Percentiles rank a stretch among this genome's conserved stretches.
phyloP scores from a whole-genome alignment of 1,140 invertebrate species.

The Halotydeus destructor region DNA sequence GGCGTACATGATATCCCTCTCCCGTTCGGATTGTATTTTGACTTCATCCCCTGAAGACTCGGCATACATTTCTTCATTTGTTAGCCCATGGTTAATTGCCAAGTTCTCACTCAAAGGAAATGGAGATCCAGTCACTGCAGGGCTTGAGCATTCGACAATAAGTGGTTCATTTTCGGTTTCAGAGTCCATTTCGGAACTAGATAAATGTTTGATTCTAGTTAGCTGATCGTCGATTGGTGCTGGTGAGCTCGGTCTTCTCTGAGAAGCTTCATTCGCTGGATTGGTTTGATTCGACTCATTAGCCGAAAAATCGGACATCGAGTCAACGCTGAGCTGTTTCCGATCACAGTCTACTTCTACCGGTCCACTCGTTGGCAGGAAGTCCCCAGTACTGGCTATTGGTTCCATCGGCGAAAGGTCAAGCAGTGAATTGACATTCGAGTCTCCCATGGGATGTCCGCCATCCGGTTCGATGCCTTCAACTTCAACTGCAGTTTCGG shows the following conservation, averaged over 20 bases:
- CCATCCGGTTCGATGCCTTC: too few species aligned
- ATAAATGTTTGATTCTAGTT: background rate
- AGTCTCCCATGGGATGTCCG: too few species aligned
- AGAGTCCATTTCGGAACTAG: background rate
- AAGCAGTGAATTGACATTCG: too few species aligned
- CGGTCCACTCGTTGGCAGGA: conserved; percentile 28
- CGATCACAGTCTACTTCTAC: conserved; percentile 32
- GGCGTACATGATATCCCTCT: too few species aligned
- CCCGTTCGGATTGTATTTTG: background rate
- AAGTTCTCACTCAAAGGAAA: background rate
- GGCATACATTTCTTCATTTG: background rate
- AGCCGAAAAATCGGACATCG: conserved; percentile 7
- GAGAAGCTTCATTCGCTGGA: background rate
- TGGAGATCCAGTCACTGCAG: background rate
- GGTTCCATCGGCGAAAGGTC: background rate
- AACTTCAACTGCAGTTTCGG: conserved; percentile 15
- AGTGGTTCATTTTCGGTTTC: background rate
- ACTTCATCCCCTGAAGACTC: background rate
- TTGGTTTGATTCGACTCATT: background rate
- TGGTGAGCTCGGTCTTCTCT: conserved; percentile 1
- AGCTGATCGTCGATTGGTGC: background rate
- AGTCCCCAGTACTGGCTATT: background rate
- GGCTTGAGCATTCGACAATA: background rate
- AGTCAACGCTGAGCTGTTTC: conserved; percentile 6
- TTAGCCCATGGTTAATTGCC: background rate